Conservation (phyloP, 2,888 invertebrate genomes). For the Orthonychiurus folsomi region DNA sequence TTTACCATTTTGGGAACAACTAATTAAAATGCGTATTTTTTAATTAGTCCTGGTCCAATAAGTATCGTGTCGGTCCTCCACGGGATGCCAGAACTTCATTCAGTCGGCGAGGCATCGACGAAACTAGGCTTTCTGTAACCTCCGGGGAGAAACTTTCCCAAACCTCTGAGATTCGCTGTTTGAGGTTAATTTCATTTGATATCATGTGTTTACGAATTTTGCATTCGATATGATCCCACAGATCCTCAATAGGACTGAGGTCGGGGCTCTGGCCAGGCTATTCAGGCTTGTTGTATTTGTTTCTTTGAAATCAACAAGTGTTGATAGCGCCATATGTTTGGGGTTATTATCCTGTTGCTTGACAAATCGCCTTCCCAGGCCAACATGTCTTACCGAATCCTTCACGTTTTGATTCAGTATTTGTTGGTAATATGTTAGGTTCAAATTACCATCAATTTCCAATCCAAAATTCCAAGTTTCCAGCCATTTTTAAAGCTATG, state of each 20-base stretch:
- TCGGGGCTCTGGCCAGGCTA: constrained; percentile 15
- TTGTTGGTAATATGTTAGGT: constrained; percentile 4
- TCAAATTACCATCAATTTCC: constrained; percentile 9
- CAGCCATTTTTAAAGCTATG: constrained; percentile 10
- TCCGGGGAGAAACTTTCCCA: constrained; percentile 1
- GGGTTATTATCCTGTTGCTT: constrained; percentile 21
- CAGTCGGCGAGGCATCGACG: not conserved
- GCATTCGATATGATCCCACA: constrained; percentile 16
- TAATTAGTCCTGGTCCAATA: too few relatives aligned
- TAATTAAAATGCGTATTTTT: too few relatives aligned
- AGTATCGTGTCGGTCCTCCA: too few relatives aligned
- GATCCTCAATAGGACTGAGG: constrained; percentile 15
- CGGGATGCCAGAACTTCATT: too few relatives aligned
- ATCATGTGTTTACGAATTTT: not conserved
- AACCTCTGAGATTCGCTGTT: not conserved
- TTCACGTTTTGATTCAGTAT: constrained; percentile 12
- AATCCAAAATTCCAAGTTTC: constrained; percentile 15
- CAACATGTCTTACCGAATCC: constrained; percentile 12
- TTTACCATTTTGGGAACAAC: too few relatives aligned
- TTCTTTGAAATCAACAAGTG: constrained; percentile 9
- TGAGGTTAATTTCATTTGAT: not conserved
- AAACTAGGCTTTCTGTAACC: not conserved
- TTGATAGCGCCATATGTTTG: constrained; percentile 12
- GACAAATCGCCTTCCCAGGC: constrained; percentile 10
- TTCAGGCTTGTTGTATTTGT: constrained; percentile 10